Percentiles rank a stretch among this genome's conserved stretches.
phyloP scores from a whole-genome alignment of 2,888 invertebrate species.

The Bombylius major region DNA sequence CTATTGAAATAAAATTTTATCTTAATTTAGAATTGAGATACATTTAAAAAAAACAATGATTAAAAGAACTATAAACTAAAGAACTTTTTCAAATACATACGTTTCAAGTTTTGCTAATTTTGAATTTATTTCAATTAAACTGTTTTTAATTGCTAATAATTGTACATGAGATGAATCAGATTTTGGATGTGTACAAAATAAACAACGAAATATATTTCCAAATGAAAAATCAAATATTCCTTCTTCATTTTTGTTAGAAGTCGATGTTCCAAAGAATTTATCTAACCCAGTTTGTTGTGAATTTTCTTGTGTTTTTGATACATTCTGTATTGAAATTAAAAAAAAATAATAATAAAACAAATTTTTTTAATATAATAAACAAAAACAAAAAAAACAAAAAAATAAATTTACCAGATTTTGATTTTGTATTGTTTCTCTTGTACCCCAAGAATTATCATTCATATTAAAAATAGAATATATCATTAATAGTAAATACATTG shows the following conservation, averaged over 20 bases:
- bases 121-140: slow-evolving; percentile 34
- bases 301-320: slow-evolving; percentile 8
- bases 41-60: no score
- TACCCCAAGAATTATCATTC: slow-evolving; percentile 91
- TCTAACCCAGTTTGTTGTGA: slow-evolving; percentile 13
- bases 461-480: slow-evolving; percentile 87
- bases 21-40: no score
- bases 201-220: slow-evolving; percentile 40
- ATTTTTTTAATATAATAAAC: no score
- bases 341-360: slow-evolving; percentile 1
- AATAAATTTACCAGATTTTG: background rate
- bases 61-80: no score
- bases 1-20: no score
- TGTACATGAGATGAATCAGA: slow-evolving; percentile 35
- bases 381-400: slow-evolving; percentile 9
- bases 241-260: slow-evolving; percentile 28
- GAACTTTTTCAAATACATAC: no score
- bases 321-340: background rate
- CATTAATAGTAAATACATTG: slow-evolving; percentile 86
- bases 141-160: slow-evolving; percentile 33
- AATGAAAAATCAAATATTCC: slow-evolving; percentile 42
- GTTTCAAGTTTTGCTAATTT: slow-evolving; percentile 31
- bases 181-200: slow-evolving; percentile 40
- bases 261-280: slow-evolving; percentile 23
- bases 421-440: slow-evolving; percentile 55